Percentiles rank a stretch among this genome's conserved stretches.
phyloP scores from a whole-genome alignment of 1,140 invertebrate genomes.

The Pseudomyrmex gracilis region DNA sequence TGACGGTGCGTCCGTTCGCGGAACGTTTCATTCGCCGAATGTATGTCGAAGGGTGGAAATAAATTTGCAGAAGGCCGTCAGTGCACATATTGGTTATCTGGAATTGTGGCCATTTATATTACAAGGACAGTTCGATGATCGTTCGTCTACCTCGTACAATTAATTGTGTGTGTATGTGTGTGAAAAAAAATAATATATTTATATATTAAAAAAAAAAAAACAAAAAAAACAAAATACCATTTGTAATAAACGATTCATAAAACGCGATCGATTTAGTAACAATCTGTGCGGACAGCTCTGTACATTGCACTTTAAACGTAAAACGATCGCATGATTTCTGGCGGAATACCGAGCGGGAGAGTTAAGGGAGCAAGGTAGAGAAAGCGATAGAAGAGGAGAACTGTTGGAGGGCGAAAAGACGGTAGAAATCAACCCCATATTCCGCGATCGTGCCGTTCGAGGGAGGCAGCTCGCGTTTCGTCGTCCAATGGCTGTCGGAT shows the following conservation, averaged over 20 bases:
- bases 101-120: slow-evolving; percentile 35
- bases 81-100: not conserved
- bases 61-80: slow-evolving; percentile 29
- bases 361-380: not conserved
- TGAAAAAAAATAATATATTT: not conserved
- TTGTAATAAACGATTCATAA: not conserved
- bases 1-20: slow-evolving; percentile 28
- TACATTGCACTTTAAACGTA: not conserved
- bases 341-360: slow-evolving; percentile 12
- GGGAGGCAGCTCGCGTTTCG: slow-evolving; percentile 45
- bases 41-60: slow-evolving; percentile 39
- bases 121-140: slow-evolving; percentile 11
- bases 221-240: too few relatives aligned
- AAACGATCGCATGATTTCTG: slow-evolving; percentile 44
- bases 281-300: not conserved
- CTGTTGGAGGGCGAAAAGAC: slow-evolving; percentile 8
- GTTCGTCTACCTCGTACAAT: not conserved
- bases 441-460: slow-evolving; percentile 58
- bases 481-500: slow-evolving; percentile 63
- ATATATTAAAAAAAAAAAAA: not conserved
- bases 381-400: not conserved
- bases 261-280: not conserved
- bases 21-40: slow-evolving; percentile 50
- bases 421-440: slow-evolving; percentile 53
- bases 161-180: not conserved